Evolutionary conservation across 1,140 invertebrate genomes (phyloP), one percentile per base, ranked within the genome.

Genomic region (Bombus waltoni): DNA sequence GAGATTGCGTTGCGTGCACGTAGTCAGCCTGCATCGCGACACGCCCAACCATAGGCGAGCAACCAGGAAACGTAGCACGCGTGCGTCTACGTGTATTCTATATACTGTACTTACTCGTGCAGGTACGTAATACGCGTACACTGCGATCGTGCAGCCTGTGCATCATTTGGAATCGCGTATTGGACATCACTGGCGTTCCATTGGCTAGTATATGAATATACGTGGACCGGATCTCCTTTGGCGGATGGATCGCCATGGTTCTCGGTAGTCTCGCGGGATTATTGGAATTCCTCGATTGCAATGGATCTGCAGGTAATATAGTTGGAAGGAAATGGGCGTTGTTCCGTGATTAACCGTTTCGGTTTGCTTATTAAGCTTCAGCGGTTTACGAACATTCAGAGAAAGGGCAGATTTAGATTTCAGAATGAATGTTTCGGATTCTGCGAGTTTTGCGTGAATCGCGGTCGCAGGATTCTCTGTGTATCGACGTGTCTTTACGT

Each of bases 51-150:
- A 62, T 42, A 18, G 15, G n/a, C 82, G 87, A 89, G 84, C 77
- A 76, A 91, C 90, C 88, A 92, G 90, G 91, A 92, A 92, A 90
- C 87, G 81, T 80, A 88, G n/a, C 57, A 82, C 47, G 85, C 59
- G 42, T 71, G 42, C 82, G 79, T 85, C 42, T 53, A 73, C 57
- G 35, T 25, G 47, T 28, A 85, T 59, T 32, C 44, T 62, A 72
- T 32, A 13, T 40, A 75, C 59, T 42, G 28, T 59, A 42, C 75
- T 53, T 59, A 42, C 75, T 53, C 44, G 42, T 38, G 76, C 68
- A 44, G 40, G 57, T 59, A 59, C 68, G 70, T 87, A 66, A 40
- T 71, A 44, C 59, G 40, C n/a, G 72, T 62, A 13, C 5, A n/a
- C 32, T 3, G 28, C 5, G 66, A 68, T 44, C 72, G 53, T 85